A percentile compares a stretch with the other conserved stretches of the same genome.
Evolutionary conservation across 2,113 vertebrate genomes (phyloP).

Genomic region (Protomyctophum bolini): DNA sequence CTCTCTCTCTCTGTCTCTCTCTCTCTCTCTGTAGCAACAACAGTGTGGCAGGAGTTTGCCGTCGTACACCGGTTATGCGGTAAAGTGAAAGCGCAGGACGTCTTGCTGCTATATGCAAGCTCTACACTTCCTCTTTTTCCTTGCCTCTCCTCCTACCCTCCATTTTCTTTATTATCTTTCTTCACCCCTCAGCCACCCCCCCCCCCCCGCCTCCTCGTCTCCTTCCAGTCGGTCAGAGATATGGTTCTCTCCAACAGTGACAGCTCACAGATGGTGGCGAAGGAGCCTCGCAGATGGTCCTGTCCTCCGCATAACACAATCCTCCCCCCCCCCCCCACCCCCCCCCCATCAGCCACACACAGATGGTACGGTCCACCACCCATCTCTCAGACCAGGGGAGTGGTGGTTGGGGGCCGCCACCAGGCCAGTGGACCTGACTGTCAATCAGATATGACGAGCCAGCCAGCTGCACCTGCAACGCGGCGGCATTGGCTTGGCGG

Average conservation of each 20-base stretch:
- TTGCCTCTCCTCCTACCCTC: too few relatives aligned
- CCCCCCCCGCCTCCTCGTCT: conserved; percentile 11
- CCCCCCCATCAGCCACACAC: conserved; percentile 45
- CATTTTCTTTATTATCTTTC: too few relatives aligned
- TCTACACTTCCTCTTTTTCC: too few relatives aligned
- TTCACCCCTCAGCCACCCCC: too few relatives aligned
- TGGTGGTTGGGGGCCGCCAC: neutral
- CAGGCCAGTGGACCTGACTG: conserved; percentile 24
- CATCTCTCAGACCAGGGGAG: conserved; percentile 58
- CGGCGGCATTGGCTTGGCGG: conserved; percentile 8
- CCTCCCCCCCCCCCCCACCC: conserved; percentile 5
- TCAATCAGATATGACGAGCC: neutral
- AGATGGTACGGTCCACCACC: conserved; percentile 75
- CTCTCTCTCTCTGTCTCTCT: too few relatives aligned
- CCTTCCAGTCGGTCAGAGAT: conserved; percentile 51
- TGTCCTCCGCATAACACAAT: conserved; percentile 42
- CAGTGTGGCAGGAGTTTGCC: too few relatives aligned
- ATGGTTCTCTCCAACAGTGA: conserved; percentile 62
- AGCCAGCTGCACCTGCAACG: neutral
- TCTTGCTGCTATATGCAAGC: too few relatives aligned
- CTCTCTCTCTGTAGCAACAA: too few relatives aligned
- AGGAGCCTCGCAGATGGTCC: conserved; percentile 70
- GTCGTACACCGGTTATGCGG: too few relatives aligned
- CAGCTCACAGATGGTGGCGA: conserved; percentile 74
- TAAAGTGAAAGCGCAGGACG: too few relatives aligned